Conservation (phyloP, 1,140 invertebrate species). For the Drosophila subobscura region DNA sequence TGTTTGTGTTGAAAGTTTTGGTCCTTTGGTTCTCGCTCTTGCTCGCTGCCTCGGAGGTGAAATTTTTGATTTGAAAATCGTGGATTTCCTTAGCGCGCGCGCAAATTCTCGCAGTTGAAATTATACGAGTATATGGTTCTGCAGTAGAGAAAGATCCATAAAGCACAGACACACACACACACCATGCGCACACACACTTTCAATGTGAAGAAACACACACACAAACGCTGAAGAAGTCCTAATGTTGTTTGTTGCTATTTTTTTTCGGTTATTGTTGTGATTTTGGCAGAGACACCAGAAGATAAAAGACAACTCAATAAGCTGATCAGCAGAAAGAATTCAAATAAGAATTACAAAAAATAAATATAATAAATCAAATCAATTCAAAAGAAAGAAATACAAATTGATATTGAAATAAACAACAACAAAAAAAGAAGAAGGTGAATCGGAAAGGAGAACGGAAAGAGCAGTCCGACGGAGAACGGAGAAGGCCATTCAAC, state of each 20-base stretch:
- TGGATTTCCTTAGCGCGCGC: slow-evolving; percentile 34
- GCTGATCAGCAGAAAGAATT: slow-evolving; percentile 23
- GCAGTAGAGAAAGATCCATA: slow-evolving; percentile 31
- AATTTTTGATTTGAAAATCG: slow-evolving; percentile 10
- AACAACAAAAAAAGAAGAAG: slow-evolving; percentile 6
- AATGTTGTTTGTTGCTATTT: slow-evolving; percentile 49
- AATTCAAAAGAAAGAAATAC: slow-evolving; percentile 19
- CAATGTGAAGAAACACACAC: background rate
- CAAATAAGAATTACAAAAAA: slow-evolving; percentile 22
- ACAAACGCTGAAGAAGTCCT: slow-evolving; percentile 6
- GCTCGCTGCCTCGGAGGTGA: too few relatives aligned
- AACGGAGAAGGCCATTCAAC: slow-evolving; percentile 24
- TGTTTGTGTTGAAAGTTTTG: slow-evolving; percentile 9
- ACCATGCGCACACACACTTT: background rate
- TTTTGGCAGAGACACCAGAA: slow-evolving; percentile 49
- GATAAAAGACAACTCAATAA: slow-evolving; percentile 39
- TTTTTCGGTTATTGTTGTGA: slow-evolving; percentile 53
- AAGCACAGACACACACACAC: slow-evolving; percentile 8
- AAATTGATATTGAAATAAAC: slow-evolving; percentile 8
- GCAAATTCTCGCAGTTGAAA: slow-evolving; percentile 18
- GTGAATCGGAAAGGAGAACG: slow-evolving; percentile 24
- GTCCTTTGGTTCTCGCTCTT: too few relatives aligned
- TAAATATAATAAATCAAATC: background rate
- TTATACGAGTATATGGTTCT: slow-evolving; percentile 10
- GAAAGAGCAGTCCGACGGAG: slow-evolving; percentile 17